Evolutionary conservation across 2,113 vertebrate genomes (phyloP).

Genomic region (Sminthopsis crassicaudata): DNA sequence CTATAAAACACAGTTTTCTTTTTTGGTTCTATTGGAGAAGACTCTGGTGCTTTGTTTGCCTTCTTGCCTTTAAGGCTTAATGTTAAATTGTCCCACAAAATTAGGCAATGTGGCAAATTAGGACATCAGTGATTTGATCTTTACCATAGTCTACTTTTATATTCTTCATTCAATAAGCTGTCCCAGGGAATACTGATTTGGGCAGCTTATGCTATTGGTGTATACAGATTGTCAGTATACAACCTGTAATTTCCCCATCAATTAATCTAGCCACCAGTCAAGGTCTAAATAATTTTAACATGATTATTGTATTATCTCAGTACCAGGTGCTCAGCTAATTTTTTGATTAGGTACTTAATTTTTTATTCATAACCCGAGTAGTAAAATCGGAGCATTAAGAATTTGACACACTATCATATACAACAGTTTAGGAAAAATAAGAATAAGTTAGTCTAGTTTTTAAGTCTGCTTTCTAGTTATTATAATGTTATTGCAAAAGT

Average conservation of each 20-base stretch:
- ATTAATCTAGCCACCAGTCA: neutral
- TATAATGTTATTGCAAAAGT: neutral
- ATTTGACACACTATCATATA: neutral
- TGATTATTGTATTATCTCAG: neutral
- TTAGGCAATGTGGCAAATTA: neutral
- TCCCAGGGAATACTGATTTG: neutral
- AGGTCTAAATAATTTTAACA: neutral
- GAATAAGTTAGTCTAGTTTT: neutral
- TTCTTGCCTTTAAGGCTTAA: neutral
- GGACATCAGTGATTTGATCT: neutral
- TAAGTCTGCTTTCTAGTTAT: neutral
- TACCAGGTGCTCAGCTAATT: slow-evolving; percentile 16
- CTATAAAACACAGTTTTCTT: neutral
- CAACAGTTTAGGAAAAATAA: neutral
- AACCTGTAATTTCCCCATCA: neutral
- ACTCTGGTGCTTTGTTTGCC: neutral
- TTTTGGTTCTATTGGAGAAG: neutral
- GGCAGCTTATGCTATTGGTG: neutral
- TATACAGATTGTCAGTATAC: neutral
- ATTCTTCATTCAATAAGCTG: neutral
- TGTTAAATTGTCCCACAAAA: neutral
- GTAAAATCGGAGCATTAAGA: neutral
- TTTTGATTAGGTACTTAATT: slow-evolving; percentile 30
- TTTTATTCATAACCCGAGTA: neutral
- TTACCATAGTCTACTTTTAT: neutral